These are phyloP conservation scores for Odontomachus brunneus DNA, from an alignment of 1,140 invertebrate genomes.

Conservation along the genomic window DNA sequence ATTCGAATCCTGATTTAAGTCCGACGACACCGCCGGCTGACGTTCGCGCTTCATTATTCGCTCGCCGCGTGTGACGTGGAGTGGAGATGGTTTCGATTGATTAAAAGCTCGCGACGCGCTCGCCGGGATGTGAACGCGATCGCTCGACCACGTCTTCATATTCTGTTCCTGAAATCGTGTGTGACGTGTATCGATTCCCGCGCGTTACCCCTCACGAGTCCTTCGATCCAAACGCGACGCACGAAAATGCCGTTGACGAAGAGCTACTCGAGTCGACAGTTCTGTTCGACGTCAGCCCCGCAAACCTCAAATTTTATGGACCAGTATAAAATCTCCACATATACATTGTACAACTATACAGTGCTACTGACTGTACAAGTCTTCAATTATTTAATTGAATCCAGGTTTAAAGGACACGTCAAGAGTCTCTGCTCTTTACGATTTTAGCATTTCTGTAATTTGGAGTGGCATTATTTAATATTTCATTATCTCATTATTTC, in stretches of 20 bases:
- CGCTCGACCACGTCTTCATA: slow-evolving; percentile 2
- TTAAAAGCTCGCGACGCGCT: neutral
- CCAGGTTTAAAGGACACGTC: no score
- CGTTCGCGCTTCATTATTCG: slow-evolving; percentile 11
- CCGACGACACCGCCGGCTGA: neutral
- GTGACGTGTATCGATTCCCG: slow-evolving; percentile 24
- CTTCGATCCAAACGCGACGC: neutral
- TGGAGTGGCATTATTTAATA: no score
- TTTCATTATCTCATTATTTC: no score
- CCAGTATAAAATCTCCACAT: no score
- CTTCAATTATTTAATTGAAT: no score
- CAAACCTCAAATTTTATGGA: no score
- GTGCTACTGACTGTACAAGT: no score
- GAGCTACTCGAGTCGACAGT: neutral
- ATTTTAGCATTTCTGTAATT: no score
- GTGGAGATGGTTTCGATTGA: slow-evolving; percentile 10
- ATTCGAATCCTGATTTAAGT: slow-evolving; percentile 32
- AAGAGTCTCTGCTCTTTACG: no score
- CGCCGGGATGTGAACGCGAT: neutral
- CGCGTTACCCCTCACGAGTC: neutral
- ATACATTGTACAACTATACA: no score
- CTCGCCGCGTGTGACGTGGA: neutral
- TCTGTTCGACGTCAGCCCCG: no score
- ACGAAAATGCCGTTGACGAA: neutral
- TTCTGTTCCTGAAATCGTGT: slow-evolving; percentile 24